These are phyloP conservation scores for Lycaon pictus DNA, from an alignment of 2,113 vertebrate species.

Conservation along the genomic window DNA sequence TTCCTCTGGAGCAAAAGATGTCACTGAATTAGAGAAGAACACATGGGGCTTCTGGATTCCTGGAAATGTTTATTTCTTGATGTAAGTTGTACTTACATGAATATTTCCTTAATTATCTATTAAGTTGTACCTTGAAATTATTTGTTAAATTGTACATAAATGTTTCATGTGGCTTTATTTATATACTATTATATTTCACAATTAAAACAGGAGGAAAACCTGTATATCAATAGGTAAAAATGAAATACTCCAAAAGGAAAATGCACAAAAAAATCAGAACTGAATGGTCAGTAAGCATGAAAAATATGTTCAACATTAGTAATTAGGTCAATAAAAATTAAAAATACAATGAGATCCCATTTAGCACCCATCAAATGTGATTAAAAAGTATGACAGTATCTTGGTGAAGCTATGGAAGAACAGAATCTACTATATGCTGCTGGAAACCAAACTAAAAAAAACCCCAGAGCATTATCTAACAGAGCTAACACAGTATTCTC, in stretches of 20 bases:
- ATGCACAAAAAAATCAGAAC: not conserved
- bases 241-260: conserved; percentile 30
- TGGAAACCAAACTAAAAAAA: not conserved
- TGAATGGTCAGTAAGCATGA: not conserved
- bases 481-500: not conserved
- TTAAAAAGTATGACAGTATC: not conserved
- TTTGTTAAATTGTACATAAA: not conserved
- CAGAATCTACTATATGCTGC: not conserved
- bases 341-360: not conserved
- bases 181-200: not conserved
- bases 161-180: not conserved
- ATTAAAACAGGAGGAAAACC: not conserved
- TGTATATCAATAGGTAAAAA: not conserved
- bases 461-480: not conserved
- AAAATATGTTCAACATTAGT: not conserved
- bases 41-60: not conserved
- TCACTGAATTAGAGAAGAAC: not conserved
- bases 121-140: not conserved
- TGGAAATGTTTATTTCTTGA: not conserved
- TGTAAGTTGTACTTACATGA: not conserved
- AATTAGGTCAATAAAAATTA: not conserved
- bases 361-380: not conserved
- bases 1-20: not conserved
- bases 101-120: not conserved
- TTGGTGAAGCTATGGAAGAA: not conserved